Evolutionary conservation across 2,888 invertebrate genomes (phyloP), one percentile per base, ranked within the genome.

Genomic region (Aphrophora alni): DNA sequence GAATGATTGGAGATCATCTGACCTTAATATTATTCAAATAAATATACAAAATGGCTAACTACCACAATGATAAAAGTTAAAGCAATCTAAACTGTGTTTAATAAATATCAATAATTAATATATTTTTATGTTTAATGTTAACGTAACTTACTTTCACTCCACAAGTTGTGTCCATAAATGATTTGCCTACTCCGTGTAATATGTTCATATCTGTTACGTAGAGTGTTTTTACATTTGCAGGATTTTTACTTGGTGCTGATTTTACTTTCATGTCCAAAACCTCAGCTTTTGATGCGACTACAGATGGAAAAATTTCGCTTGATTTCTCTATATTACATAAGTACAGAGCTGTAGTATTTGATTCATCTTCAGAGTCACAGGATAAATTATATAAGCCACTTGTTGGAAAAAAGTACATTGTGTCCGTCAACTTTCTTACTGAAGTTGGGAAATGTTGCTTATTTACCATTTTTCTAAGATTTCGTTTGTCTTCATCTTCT

Each of bases 351-450:
- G 59, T 80, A 21, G 24, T 17, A 71, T 77, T 78, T 8, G 38
- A 51, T 17, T 75, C 70, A 14, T 38, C 75, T 21, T 77, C 78
- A 12, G 78, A 59, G 33, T 77, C 75, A 77, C 86, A 86, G 0
- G 82, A 75, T 12, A 86, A 80, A 71, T 84, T 83, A 82, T 87
- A 92, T 21, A 93, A 86, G 27, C 89, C 89, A 7, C 90, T 89
- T 0, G 92, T 89, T 0, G 94, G 94, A 85, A 93, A 93, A 87
- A 91, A 94, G 82, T 91, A 89, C 79, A 89, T 87, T 59, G 87
- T 88, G 38, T 89, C 89, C 0, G 92, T 90, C 7, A 93, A 86
- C 86, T 89, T 91, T 17, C 92, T 89, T 69, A 93, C 89, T 0
- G 84, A 82, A 14, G 83, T 81, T 14, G 80, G 80, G 59, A 77